Percentiles rank a stretch among this genome's conserved stretches.
phyloP scores from a whole-genome alignment of 2,797 vertebrate genomes.

The Nannoperca obscura region DNA sequence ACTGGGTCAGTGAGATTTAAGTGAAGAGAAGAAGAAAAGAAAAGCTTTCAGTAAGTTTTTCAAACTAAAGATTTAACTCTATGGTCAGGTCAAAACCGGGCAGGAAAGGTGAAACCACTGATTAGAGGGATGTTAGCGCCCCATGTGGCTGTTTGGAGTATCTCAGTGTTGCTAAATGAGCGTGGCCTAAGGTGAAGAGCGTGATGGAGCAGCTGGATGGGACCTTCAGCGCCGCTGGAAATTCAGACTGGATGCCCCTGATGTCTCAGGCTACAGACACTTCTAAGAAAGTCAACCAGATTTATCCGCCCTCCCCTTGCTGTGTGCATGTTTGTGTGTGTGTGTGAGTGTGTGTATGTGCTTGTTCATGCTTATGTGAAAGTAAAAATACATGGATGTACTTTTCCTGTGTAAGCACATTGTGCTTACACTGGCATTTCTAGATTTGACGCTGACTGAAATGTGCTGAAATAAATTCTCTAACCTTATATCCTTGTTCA shows the following conservation, averaged over 20 bases:
- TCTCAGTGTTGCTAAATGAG: slow-evolving; percentile 69
- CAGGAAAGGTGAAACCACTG: slow-evolving; percentile 55
- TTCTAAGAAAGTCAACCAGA: slow-evolving; percentile 65
- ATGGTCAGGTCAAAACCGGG: slow-evolving; percentile 16
- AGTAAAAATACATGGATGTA: slow-evolving; percentile 30
- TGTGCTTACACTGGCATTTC: slow-evolving; percentile 11
- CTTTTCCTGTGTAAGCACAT: slow-evolving; percentile 36
- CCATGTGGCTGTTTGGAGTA: slow-evolving; percentile 54
- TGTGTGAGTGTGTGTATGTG: neutral
- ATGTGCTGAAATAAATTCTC: neutral
- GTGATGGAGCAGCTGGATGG: slow-evolving; percentile 78
- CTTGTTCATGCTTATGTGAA: slow-evolving; percentile 22
- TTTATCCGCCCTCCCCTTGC: slow-evolving; percentile 31
- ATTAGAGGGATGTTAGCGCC: slow-evolving; percentile 42
- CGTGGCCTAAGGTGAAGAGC: slow-evolving; percentile 63
- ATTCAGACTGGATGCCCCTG: slow-evolving; percentile 67
- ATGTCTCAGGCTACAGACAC: slow-evolving; percentile 66
- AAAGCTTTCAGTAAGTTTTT: neutral
- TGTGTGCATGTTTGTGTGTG: slow-evolving; percentile 18
- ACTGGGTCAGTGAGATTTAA: neutral
- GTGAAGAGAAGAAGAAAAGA: neutral
- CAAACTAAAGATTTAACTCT: neutral
- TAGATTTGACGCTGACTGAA: neutral
- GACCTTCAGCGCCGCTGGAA: slow-evolving; percentile 68
- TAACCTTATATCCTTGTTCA: neutral